Evolutionary conservation across 2,888 invertebrate genomes (phyloP).

Genomic region (Heterodera filipjevi): DNA sequence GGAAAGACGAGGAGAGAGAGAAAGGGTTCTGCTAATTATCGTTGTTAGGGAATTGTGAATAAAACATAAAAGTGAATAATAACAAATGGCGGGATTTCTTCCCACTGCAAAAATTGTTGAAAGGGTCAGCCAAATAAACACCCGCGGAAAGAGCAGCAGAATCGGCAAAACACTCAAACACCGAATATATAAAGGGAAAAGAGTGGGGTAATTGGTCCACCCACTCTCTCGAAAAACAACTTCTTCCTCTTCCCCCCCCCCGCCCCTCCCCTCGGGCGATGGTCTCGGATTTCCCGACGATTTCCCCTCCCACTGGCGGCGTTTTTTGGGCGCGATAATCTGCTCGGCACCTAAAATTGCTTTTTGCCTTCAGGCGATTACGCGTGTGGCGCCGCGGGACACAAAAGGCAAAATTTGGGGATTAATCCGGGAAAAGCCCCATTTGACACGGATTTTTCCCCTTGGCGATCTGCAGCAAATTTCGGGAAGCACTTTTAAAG

Average conservation of each 20-base stretch:
- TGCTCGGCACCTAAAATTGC: neutral
- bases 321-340: slow-evolving; percentile 4
- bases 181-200: neutral
- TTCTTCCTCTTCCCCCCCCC: neutral
- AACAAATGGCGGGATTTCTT: too few species aligned
- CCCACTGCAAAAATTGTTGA: neutral
- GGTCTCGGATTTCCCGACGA: slow-evolving; percentile 11
- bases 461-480: neutral
- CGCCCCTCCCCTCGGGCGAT: neutral
- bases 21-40: too few species aligned
- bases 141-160: neutral
- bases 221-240: neutral
- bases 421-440: slow-evolving; percentile 15
- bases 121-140: slow-evolving; percentile 1
- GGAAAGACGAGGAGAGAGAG: neutral
- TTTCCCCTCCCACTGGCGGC: neutral
- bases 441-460: slow-evolving; percentile 18
- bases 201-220: neutral
- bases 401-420: neutral
- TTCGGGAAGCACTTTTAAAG: neutral
- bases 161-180: slow-evolving; percentile 1
- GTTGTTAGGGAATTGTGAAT: too few species aligned
- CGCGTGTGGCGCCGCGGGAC: slow-evolving; percentile 2
- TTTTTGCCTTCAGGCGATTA: slow-evolving; percentile 9
- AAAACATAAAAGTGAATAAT: too few species aligned